Evolutionary conservation across 2,113 vertebrate species (phyloP).

Genomic region (Epinephelus cyanopodus): DNA sequence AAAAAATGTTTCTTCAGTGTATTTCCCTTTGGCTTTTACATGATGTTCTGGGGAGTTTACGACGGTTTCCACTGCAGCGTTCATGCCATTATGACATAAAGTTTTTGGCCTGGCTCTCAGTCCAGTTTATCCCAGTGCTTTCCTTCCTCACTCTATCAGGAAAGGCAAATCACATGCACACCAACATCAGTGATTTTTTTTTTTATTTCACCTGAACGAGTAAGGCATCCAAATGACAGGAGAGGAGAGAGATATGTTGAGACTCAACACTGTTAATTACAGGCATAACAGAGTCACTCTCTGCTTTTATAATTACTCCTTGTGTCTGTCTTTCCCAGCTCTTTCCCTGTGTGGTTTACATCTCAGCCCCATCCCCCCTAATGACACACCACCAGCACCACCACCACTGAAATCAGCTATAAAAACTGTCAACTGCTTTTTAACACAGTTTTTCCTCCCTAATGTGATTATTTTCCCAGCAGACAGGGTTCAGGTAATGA

Average conservation of each 20-base stretch:
- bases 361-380: slow-evolving; percentile 38
- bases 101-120: background rate
- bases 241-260: slow-evolving; percentile 40
- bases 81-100: slow-evolving; percentile 33
- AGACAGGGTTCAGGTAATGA: slow-evolving; percentile 49
- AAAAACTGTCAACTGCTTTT: slow-evolving; percentile 60
- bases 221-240: slow-evolving; percentile 25
- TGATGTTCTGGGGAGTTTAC: slow-evolving; percentile 45
- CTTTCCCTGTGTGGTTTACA: slow-evolving; percentile 52
- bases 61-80: slow-evolving; percentile 25
- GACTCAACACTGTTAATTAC: slow-evolving; percentile 64
- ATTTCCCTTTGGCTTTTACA: slow-evolving; percentile 38
- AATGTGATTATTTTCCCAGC: slow-evolving; percentile 45
- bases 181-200: background rate
- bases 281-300: slow-evolving; percentile 46
- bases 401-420: slow-evolving; percentile 39
- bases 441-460: slow-evolving; percentile 32
- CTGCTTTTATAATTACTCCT: slow-evolving; percentile 68
- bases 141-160: background rate
- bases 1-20: background rate
- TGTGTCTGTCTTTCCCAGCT: slow-evolving; percentile 41
- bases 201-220: slow-evolving; percentile 47
- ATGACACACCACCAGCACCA: slow-evolving; percentile 50
- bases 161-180: background rate
- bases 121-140: slow-evolving; percentile 5